A percentile compares a stretch with the other conserved stretches of the same genome.
Evolutionary conservation across 2,888 invertebrate species (phyloP).

Genomic region (Melanophora roralis): DNA sequence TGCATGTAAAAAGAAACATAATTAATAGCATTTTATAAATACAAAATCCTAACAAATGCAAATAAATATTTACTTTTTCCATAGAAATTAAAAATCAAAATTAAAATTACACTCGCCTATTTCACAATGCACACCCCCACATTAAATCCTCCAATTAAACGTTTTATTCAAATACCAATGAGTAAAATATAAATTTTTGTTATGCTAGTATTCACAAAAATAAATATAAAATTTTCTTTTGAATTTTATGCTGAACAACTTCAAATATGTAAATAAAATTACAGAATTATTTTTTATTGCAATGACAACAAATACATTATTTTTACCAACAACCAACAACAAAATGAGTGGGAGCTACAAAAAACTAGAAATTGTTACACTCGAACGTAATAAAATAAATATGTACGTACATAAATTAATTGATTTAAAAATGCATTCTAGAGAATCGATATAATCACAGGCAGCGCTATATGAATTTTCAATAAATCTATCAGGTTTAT

Average conservation of each 20-base stretch:
- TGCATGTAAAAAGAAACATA: not conserved
- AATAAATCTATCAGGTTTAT: too few species aligned
- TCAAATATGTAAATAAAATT: slow-evolving; percentile 21
- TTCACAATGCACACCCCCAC: not conserved
- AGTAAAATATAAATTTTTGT: not conserved
- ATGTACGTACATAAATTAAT: too few species aligned
- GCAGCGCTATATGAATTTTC: too few species aligned
- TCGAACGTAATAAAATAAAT: too few species aligned
- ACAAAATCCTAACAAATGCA: not conserved
- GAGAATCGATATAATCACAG: too few species aligned
- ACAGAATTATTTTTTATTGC: slow-evolving; percentile 54
- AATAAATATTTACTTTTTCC: not conserved
- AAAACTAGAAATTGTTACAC: not conserved
- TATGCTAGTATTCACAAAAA: too few species aligned
- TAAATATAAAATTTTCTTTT: too few species aligned
- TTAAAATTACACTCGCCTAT: slow-evolving; percentile 37
- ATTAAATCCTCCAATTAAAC: not conserved
- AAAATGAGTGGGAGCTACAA: not conserved
- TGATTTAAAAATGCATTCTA: too few species aligned
- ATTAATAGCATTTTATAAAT: too few species aligned
- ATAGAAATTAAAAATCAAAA: slow-evolving; percentile 24
- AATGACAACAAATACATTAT: slow-evolving; percentile 41
- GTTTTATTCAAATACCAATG: not conserved
- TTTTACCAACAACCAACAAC: slow-evolving; percentile 43
- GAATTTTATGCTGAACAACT: slow-evolving; percentile 9